Base-by-base conservation (phyloP, 2,888 invertebrate genomes). In the Apamea crenata region DNA sequence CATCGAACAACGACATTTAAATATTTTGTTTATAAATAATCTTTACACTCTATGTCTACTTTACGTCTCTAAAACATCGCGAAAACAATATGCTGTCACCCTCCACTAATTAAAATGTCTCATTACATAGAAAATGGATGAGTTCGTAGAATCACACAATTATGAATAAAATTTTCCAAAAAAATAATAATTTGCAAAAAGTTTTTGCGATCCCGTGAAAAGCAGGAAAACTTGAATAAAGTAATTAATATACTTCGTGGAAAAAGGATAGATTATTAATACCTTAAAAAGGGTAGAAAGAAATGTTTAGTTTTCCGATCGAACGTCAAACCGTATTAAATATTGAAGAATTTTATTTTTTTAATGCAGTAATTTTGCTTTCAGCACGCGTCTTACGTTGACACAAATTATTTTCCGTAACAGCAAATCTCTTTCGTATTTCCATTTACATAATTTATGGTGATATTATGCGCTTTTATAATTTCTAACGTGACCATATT, bases 1-100 rank as follows among this genome's bases (percentile, higher is more conserved):
- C 90, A 95, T 94, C 92, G 91, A 92, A 94, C 94, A 95, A 96
- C 95, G 94, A 94, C 93, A 92, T 92, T 93, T 90, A 93, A 91
- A 92, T 91, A 89, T 91, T 91, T 91, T 89, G 36, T 87, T 90
- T 85, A 86, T 89, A 86, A 80, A 86, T 88, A 76, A 74, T 85
- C 59, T 83, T 82, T 86, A 77, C 56, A 73, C 69, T 68, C 72
- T 87, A 85, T 77, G 1, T 68, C 87, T 88, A 90, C 84, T 84
- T 86, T 82, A 88, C 86, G 47, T 85, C 70, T 78, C 86, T 86
- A 90, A 79, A 84, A 90, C 85, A 86, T 84, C 74, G 89, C 90
- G 63, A 78, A 91, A 90, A 84, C 79, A 87, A 85, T 77, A 80
- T 75, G 32, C 21, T 74, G 70, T 79, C 53, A 78, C n/a, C 32